A percentile compares a stretch with the other conserved stretches of the same genome.
phyloP scores from a whole-genome alignment of 1,140 invertebrate genomes.

The Lucilia sericata region DNA sequence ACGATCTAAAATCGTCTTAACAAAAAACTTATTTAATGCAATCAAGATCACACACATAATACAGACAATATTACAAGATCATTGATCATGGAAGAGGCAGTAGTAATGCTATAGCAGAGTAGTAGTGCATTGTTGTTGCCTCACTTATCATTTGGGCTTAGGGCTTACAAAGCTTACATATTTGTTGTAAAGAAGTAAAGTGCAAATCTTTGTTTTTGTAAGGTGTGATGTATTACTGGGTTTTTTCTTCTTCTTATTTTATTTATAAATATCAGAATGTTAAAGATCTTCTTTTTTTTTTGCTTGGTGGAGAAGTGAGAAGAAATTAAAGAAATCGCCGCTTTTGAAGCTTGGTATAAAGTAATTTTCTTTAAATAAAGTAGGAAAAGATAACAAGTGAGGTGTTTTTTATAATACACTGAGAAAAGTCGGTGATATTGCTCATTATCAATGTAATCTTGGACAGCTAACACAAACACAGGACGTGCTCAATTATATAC shows the following conservation, averaged over 20 bases:
- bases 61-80: conserved; percentile 41
- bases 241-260: neutral
- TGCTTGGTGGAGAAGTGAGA: neutral
- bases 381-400: conserved; percentile 15
- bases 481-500: too few species aligned
- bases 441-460: too few species aligned
- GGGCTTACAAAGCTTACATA: neutral
- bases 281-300: neutral
- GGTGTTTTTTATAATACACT: neutral
- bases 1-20: neutral
- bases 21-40: conserved; percentile 27
- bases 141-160: neutral
- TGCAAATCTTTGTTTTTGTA: neutral
- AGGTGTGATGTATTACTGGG: conserved; percentile 22
- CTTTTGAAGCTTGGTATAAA: conserved; percentile 2
- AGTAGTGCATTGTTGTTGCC: neutral
- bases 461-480: too few species aligned
- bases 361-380: conserved; percentile 17
- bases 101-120: neutral
- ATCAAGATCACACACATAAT: conserved; percentile 39
- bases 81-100: conserved; percentile 21
- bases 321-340: conserved; percentile 13
- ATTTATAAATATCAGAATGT: conserved; percentile 7
- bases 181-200: neutral
- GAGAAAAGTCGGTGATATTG: too few species aligned